Base-by-base conservation (phyloP, 2,113 vertebrate genomes). In the Promerops cafer region DNA sequence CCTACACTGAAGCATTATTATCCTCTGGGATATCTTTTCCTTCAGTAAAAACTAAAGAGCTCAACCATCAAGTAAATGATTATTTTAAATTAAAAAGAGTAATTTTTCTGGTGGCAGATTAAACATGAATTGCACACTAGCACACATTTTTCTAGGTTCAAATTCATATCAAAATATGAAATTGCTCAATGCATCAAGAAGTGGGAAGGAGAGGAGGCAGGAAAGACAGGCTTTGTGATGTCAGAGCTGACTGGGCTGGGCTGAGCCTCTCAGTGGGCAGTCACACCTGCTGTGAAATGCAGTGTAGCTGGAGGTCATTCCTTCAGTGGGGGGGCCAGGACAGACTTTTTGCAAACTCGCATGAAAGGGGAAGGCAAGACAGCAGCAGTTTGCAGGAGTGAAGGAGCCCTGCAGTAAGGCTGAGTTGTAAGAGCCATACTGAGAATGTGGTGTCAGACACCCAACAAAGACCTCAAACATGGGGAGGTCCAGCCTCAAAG, bases 101-200 rank as follows among this genome's bases (percentile, higher is more conserved):
- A 44, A 9, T 72, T 87, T 65, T 92, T 89, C 37, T 77, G 30
- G 42, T 74, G 27, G 15, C 7, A 76, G 21, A 79, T 56, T 68
- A 71, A 68, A 54, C 24, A 39, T 26, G 15, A 64, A 60, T 84
- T 87, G 35, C 27, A 60, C 24, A 24, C 11, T 47, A 53, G 10
- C 31, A 56, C 26, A 33, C 11, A 17, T 64, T 87, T 72, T 40
- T 61, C 71, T 64, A 77, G 45, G 50, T 40, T 88, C n/a, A 65
- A 85, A 68, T 64, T 75, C 1, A 2, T 45, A 42, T 35, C 49
- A 88, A 90, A 79, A 72, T 61, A n/a, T 1, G 1, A 49, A 84
- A 52, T 56, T 0, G 0, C 1, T 3, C 16, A 50, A 24, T 1
- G 7, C 4, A 11, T 47, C 39, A 74, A 72, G 47, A 40, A 54